A percentile compares a stretch with the other conserved stretches of the same genome.
phyloP scores from a whole-genome alignment of 2,888 invertebrate genomes.

The Cremastinae sp. region DNA sequence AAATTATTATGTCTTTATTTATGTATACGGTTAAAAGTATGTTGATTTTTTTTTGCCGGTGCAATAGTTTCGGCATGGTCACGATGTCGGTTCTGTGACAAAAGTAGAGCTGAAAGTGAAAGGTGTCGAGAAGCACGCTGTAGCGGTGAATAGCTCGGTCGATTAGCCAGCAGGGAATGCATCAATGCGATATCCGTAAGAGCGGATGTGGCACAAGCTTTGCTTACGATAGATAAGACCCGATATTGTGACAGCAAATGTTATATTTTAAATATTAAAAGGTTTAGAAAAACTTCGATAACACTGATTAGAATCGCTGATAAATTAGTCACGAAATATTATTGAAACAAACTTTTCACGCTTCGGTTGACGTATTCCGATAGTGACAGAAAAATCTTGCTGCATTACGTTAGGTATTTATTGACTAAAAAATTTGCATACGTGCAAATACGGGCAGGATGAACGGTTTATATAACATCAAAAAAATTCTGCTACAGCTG shows the following conservation, averaged over 20 bases:
- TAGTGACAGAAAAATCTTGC: too few species aligned
- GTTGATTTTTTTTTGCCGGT: background rate
- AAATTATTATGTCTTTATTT: background rate
- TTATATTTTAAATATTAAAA: too few species aligned
- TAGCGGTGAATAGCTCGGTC: conserved; percentile 46
- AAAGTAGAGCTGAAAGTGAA: conserved; percentile 60
- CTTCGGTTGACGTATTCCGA: too few species aligned
- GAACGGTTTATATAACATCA: too few species aligned
- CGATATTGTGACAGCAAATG: background rate
- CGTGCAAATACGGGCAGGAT: too few species aligned
- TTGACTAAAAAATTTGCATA: too few species aligned
- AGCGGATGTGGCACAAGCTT: conserved; percentile 18
- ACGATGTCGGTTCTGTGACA: conserved; percentile 7
- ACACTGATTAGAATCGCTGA: too few species aligned
- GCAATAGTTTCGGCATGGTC: background rate
- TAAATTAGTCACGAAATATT: too few species aligned
- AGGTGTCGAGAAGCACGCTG: conserved; percentile 55
- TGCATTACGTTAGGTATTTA: too few species aligned
- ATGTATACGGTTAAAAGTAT: background rate
- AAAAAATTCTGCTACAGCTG: background rate
- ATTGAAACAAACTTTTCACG: too few species aligned
- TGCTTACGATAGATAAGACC: conserved; percentile 7
- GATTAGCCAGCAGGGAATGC: conserved; percentile 50
- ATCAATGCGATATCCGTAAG: conserved; percentile 23
- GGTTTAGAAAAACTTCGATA: too few species aligned